Conservation (phyloP, 2,113 vertebrate genomes). For the Forbesichthys agassizii region DNA sequence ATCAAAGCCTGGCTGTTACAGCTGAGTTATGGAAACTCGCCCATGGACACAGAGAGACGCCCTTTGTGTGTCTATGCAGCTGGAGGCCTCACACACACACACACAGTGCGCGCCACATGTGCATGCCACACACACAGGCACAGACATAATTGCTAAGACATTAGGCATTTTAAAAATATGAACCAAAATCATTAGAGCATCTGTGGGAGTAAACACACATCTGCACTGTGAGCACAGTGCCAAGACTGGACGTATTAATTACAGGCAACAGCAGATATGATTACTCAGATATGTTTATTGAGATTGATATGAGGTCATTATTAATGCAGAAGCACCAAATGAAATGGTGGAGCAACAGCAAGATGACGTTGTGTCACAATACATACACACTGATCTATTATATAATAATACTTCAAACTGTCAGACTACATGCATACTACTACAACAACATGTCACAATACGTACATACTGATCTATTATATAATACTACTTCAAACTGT, state of each 20-base stretch:
- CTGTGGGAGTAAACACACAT: neutral
- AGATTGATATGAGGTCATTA: neutral
- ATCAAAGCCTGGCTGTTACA: conserved; percentile 40
- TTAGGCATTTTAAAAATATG: neutral
- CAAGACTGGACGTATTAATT: neutral
- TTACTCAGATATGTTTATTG: neutral
- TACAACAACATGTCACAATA: too few relatives aligned
- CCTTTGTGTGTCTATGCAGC: conserved; percentile 16
- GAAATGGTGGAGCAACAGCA: too few relatives aligned
- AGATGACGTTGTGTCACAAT: too few relatives aligned
- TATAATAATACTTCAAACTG: too few relatives aligned
- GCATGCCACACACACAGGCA: neutral
- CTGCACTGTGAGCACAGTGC: neutral
- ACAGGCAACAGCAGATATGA: neutral
- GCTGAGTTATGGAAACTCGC: conserved; percentile 43
- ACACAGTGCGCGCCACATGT: neutral
- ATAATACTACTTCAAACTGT: too few relatives aligned
- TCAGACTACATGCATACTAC: too few relatives aligned
- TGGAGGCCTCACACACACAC: neutral
- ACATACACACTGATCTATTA: too few relatives aligned
- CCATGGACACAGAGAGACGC: conserved; percentile 40
- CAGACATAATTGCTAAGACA: neutral
- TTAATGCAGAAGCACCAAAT: too few relatives aligned
- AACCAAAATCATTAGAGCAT: neutral
- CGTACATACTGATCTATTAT: too few relatives aligned